Evolutionary conservation across 2,888 invertebrate species (phyloP).

Genomic region (Eupithecia subumbrata): DNA sequence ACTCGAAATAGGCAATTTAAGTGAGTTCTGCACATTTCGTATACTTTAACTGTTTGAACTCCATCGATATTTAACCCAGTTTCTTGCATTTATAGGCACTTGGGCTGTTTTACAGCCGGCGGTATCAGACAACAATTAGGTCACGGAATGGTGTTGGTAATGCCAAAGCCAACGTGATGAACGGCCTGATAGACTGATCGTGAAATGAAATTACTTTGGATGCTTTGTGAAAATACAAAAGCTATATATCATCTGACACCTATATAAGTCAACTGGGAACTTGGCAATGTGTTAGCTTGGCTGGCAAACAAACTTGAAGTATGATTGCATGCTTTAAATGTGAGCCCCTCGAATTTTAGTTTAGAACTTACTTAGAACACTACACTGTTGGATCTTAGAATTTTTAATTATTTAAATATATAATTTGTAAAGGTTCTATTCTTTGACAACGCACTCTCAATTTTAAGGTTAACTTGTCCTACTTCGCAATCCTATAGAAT

Average conservation of each 20-base stretch:
- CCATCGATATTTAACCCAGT: slow-evolving; percentile 81
- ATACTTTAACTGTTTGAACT: slow-evolving; percentile 59
- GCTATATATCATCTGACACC: slow-evolving; percentile 40
- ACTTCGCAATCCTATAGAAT: not conserved
- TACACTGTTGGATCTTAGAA: too few relatives aligned
- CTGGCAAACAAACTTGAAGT: slow-evolving; percentile 40
- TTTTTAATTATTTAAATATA: too few relatives aligned
- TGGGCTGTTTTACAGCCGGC: slow-evolving; percentile 63
- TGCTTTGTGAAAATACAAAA: slow-evolving; percentile 41
- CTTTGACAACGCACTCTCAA: not conserved
- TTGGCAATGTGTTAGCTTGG: slow-evolving; percentile 46
- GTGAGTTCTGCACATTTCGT: slow-evolving; percentile 54
- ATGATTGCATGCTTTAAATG: slow-evolving; percentile 35
- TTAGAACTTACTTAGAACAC: not conserved
- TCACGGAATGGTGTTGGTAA: slow-evolving; percentile 73
- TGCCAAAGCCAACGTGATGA: slow-evolving; percentile 64
- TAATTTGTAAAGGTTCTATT: not conserved
- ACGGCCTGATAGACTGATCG: slow-evolving; percentile 58
- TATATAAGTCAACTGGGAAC: slow-evolving; percentile 44
- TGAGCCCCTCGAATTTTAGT: not conserved
- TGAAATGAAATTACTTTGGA: slow-evolving; percentile 55
- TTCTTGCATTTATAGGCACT: slow-evolving; percentile 78
- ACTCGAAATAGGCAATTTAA: slow-evolving; percentile 57
- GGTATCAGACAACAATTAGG: slow-evolving; percentile 78
- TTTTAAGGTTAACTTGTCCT: not conserved